Percentiles rank a stretch among this genome's conserved stretches.
phyloP scores from a whole-genome alignment of 2,113 vertebrate species.

The Rhabdornis inornatus region DNA sequence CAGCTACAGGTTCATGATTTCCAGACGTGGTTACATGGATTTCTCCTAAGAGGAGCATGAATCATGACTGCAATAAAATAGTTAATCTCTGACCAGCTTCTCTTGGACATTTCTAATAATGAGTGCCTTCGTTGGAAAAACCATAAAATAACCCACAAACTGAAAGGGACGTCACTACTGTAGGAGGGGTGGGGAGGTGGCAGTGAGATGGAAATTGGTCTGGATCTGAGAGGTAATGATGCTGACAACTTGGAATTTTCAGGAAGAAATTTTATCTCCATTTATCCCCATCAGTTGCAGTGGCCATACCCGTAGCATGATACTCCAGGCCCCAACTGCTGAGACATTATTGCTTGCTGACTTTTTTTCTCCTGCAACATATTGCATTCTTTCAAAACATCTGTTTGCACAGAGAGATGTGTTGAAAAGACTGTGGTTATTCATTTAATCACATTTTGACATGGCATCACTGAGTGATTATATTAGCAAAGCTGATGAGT shows the following conservation, averaged over 20 bases:
- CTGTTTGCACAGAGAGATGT: constrained; percentile 50
- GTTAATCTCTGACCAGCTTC: neutral
- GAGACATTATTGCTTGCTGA: neutral
- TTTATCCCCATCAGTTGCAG: neutral
- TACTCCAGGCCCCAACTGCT: neutral
- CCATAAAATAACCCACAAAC: neutral
- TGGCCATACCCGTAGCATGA: neutral
- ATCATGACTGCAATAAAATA: neutral
- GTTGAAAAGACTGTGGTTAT: constrained; percentile 62
- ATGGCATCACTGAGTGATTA: constrained; percentile 52
- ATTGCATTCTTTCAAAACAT: constrained; percentile 53
- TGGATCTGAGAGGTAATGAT: neutral
- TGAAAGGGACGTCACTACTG: neutral
- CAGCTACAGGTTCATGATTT: neutral
- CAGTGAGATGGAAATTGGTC: neutral
- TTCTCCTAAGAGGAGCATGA: neutral
- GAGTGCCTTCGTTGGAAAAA: neutral
- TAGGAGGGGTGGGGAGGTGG: neutral
- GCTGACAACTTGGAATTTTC: neutral
- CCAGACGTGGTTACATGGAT: neutral
- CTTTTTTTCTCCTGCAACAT: neutral
- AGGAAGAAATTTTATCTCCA: neutral
- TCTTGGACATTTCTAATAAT: neutral
- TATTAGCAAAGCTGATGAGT: constrained; percentile 56
- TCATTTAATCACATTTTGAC: constrained; percentile 62